Conservation (phyloP, 2,888 invertebrate species). For the Deroplatys truncata region DNA sequence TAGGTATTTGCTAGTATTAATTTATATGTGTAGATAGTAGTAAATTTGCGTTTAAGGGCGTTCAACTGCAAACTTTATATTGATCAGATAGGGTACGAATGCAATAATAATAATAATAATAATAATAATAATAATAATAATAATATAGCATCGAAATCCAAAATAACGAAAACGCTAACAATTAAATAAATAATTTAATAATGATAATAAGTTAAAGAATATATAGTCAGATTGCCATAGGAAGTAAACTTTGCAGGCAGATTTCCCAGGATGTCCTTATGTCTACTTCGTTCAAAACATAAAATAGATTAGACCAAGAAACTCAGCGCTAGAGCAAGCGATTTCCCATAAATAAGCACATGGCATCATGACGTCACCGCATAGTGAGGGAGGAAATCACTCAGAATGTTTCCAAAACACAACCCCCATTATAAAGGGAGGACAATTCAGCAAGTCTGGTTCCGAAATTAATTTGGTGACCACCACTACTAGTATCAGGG, state of each 20-base stretch:
- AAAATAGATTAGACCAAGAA: not conserved
- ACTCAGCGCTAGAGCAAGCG: not conserved
- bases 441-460: constrained; percentile 4
- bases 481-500: not conserved
- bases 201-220: too few relatives aligned
- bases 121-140: too few relatives aligned
- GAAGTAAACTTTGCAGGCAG: not conserved
- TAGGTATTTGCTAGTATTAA: too few relatives aligned
- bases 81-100: too few relatives aligned
- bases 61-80: too few relatives aligned
- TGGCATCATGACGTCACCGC: not conserved
- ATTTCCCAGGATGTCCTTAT: not conserved
- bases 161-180: too few relatives aligned
- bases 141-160: too few relatives aligned
- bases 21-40: too few relatives aligned
- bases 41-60: too few relatives aligned
- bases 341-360: not conserved
- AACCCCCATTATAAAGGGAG: not conserved
- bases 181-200: too few relatives aligned
- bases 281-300: not conserved
- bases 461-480: constrained; percentile 24
- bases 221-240: too few relatives aligned
- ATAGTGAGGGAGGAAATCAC: not conserved
- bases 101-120: too few relatives aligned
- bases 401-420: not conserved